These are phyloP conservation scores for pig (Sus scrofa) DNA, from an alignment of 2,113 vertebrate genomes.

Conservation along the genomic window DNA sequence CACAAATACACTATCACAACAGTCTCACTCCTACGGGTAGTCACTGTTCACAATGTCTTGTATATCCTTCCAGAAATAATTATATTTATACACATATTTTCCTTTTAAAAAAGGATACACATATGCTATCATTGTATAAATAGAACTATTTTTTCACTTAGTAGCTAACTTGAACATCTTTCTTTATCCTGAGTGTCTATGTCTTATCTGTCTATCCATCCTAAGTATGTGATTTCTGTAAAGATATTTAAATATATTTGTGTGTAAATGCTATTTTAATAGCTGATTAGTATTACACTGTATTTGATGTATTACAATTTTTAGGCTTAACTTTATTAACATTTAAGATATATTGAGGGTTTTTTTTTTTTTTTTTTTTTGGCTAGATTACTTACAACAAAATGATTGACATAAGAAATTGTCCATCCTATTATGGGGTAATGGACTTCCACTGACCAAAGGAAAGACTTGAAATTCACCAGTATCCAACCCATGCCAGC, in stretches of 20 bases:
- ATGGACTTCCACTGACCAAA: background rate
- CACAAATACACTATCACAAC: background rate
- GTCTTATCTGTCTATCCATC: background rate
- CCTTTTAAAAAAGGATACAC: background rate
- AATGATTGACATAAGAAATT: background rate
- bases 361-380: background rate
- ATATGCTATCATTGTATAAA: background rate
- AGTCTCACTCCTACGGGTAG: background rate
- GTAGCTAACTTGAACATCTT: background rate
- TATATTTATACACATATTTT: background rate
- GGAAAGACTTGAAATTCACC: background rate
- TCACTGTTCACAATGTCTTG: background rate
- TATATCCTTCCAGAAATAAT: conserved; percentile 24
- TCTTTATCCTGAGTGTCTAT: background rate
- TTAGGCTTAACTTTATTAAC: conserved; percentile 13
- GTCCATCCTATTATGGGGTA: background rate
- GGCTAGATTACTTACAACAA: conserved; percentile 34
- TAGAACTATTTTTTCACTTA: conserved; percentile 2
- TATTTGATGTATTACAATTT: background rate
- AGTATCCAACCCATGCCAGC: background rate
- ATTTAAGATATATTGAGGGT: background rate
- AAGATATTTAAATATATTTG: background rate
- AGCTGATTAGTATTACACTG: conserved; percentile 16
- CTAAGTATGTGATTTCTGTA: background rate
- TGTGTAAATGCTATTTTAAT: conserved; percentile 34